A percentile compares a stretch with the other conserved stretches of the same genome.
Evolutionary conservation across 2,888 invertebrate genomes (phyloP).

Genomic region (Lasiommata megera): DNA sequence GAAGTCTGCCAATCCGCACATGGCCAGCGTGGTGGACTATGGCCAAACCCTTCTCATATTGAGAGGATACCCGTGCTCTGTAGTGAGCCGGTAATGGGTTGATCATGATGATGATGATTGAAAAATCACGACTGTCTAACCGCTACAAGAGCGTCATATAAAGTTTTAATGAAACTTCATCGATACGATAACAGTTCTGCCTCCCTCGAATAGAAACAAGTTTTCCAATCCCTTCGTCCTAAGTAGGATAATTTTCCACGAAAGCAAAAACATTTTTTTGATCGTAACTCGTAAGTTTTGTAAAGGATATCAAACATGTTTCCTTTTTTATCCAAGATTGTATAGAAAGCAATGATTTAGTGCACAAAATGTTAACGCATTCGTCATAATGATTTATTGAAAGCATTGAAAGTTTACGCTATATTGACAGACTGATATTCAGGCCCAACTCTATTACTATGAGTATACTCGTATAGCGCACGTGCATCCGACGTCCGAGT

Average conservation of each 20-base stretch:
- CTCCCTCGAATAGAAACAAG: too few relatives aligned
- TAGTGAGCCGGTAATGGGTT: too few relatives aligned
- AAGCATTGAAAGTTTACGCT: conserved; percentile 15
- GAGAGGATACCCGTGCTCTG: too few relatives aligned
- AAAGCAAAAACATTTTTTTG: not conserved
- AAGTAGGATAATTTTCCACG: not conserved
- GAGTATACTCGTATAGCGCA: conserved; percentile 24
- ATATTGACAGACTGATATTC: conserved; percentile 9
- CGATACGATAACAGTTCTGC: too few relatives aligned
- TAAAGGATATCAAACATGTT: conserved; percentile 4
- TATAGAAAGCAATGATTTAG: conserved; percentile 17
- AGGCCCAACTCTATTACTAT: conserved; percentile 22
- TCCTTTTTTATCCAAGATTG: conserved; percentile 27
- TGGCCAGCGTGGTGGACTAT: too few relatives aligned
- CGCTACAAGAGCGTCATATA: too few relatives aligned
- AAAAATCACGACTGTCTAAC: too few relatives aligned
- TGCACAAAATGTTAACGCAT: conserved; percentile 12
- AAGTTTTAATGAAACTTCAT: too few relatives aligned
- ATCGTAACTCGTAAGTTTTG: not conserved
- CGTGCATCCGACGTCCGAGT: conserved; percentile 37
- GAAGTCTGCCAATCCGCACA: too few relatives aligned
- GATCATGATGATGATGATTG: too few relatives aligned
- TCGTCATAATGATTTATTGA: conserved; percentile 13
- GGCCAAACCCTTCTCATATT: too few relatives aligned
- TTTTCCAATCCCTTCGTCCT: too few relatives aligned